Evolutionary conservation across 2,888 invertebrate genomes (phyloP), one percentile per base, ranked within the genome.

Genomic region (Pristionchus maxplancki): DNA sequence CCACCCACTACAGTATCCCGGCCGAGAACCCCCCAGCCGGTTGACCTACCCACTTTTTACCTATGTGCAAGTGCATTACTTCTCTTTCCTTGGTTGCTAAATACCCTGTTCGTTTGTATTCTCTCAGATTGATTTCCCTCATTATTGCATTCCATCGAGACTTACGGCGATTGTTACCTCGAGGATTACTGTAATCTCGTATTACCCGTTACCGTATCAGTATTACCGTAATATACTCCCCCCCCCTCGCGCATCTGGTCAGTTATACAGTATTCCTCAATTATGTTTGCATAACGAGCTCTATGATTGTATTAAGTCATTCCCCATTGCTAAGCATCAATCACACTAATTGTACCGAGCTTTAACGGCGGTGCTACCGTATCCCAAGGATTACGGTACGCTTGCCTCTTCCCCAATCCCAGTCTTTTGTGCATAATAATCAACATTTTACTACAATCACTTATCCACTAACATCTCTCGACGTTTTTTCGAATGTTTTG

Each of bases 381-480:
- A 15, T 28, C 44, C 44, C 6, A 4, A 40, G 78, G 78, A 78
- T 28, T 78, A 28, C 78, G 44, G 44, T 78, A 78, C 5, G 44
- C 71, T 71, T 37, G 71, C 44, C 48, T 15, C 31, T 28, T 40
- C 31, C 31, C 44, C 44, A 78, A 44, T 78, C 78, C 78, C 78
- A 44, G 78, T 74, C 37, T 37, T n/a, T 31, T 74, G 40, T 74
- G 58, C 58, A 24, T 78, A 78, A 48, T 78, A 78, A 78, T 78
- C 78, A 44, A 78, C 28, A 11, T 44, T 44, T 78, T n/a, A 74
- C 4, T 74, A 40, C 71, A 34, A 78, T 78, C 78, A 78, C 78
- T 78, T 78, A 78, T 78, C 78, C 44, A 78, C 78, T 78, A 78
- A 78, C 78, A 78, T 78, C 78, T 78, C 78, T 78, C 78, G 78